These are phyloP conservation scores for Achroia grisella DNA, from an alignment of 1,140 invertebrate species.

Conservation along the genomic window DNA sequence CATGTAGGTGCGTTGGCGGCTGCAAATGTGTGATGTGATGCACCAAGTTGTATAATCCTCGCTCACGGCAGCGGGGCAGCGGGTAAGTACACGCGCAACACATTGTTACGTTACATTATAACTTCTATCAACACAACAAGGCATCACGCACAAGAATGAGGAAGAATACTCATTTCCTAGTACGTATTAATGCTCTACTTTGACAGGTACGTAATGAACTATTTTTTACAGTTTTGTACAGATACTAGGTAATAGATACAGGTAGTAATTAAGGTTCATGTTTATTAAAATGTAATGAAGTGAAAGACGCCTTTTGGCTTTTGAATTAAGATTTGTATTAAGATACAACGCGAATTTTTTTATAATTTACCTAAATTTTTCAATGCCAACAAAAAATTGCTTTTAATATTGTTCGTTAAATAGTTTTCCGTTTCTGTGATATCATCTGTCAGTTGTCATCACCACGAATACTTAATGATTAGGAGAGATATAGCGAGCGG, in stretches of 20 bases:
- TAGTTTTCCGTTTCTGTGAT: background rate
- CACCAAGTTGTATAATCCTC: slow-evolving; percentile 53
- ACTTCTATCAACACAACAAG: slow-evolving; percentile 39
- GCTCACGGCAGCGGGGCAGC: slow-evolving; percentile 13
- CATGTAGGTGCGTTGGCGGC: slow-evolving; percentile 3
- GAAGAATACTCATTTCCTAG: slow-evolving; percentile 57
- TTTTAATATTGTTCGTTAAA: background rate
- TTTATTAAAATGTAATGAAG: too few relatives aligned
- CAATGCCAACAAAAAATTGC: too few relatives aligned
- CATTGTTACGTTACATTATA: slow-evolving; percentile 26
- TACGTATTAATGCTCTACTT: slow-evolving; percentile 34
- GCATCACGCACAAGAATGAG: slow-evolving; percentile 47
- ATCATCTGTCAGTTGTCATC: slow-evolving; percentile 5
- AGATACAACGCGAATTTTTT: too few relatives aligned
- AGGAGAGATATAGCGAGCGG: slow-evolving; percentile 5
- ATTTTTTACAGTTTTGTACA: too few relatives aligned
- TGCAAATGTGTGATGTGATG: slow-evolving; percentile 15
- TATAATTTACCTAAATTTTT: too few relatives aligned
- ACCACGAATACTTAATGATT: slow-evolving; percentile 10
- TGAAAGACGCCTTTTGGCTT: too few relatives aligned
- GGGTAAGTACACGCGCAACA: slow-evolving; percentile 24
- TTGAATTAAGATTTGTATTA: too few relatives aligned
- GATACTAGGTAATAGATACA: too few relatives aligned
- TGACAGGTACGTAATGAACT: too few relatives aligned
- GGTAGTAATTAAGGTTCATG: too few relatives aligned